phyloP scores from a whole-genome alignment of 2,113 vertebrate genomes.

The Rhinopithecus roxellana region DNA sequence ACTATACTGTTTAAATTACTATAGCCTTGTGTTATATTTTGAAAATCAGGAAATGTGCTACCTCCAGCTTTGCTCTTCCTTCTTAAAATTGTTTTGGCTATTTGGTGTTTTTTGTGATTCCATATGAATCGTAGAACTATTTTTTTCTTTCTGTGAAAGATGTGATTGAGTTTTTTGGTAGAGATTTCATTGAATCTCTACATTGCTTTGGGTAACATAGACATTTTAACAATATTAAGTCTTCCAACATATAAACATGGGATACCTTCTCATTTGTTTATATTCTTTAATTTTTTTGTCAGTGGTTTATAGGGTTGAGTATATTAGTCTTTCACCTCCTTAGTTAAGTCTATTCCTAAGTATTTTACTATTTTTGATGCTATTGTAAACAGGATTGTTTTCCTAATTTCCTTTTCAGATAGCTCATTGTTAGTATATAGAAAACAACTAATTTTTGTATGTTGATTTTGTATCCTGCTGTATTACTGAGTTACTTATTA shows the following conservation, averaged over 20 bases:
- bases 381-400: not conserved
- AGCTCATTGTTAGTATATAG: not conserved
- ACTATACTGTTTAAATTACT: not conserved
- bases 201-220: too few species aligned
- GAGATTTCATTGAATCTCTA: too few species aligned
- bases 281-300: not conserved
- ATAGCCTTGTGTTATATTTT: not conserved
- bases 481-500: not conserved
- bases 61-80: not conserved
- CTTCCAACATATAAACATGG: too few species aligned
- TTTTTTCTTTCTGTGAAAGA: too few species aligned
- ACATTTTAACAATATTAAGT: too few species aligned
- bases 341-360: not conserved
- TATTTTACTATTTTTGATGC: not conserved
- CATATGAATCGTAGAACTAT: too few species aligned
- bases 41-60: not conserved
- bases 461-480: not conserved
- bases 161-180: too few species aligned
- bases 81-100: too few species aligned
- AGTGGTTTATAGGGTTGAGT: not conserved
- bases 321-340: not conserved
- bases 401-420: not conserved
- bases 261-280: not conserved
- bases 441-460: not conserved
- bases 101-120: too few species aligned